Percentiles rank a stretch among this genome's conserved stretches.
Conservation (phyloP, 2,888 invertebrate species). For the Encarsia formosa region DNA sequence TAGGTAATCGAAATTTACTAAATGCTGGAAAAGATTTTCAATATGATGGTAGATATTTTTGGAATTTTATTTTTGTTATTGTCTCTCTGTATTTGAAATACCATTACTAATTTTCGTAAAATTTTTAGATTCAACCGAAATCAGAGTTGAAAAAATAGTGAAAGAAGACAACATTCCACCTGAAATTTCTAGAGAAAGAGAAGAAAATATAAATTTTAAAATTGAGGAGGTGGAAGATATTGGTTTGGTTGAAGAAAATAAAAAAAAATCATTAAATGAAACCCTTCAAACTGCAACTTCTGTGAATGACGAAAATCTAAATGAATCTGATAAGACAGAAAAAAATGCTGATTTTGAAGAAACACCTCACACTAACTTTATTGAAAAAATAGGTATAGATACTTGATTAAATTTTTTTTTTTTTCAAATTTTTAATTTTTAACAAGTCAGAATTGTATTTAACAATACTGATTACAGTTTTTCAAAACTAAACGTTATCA, state of each 20-base stretch:
- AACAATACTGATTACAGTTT: no score
- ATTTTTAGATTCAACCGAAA: constrained; percentile 24
- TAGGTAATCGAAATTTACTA: constrained; percentile 42
- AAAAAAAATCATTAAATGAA: not conserved
- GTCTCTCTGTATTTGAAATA: no score
- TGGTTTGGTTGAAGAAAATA: not conserved
- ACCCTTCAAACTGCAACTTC: constrained; percentile 13
- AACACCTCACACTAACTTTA: not conserved
- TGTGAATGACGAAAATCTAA: constrained; percentile 17
- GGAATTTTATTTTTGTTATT: constrained; percentile 4
- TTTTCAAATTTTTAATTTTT: constrained; percentile 1
- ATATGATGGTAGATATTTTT: constrained; percentile 32
- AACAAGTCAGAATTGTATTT: no score
- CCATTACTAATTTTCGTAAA: constrained; percentile 5
- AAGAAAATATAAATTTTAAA: not conserved
- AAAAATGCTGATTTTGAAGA: constrained; percentile 10
- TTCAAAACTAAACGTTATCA: no score
- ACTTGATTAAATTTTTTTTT: not conserved
- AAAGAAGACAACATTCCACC: constrained; percentile 1
- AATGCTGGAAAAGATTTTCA: constrained; percentile 36
- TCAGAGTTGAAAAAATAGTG: constrained; percentile 21
- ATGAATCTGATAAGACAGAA: constrained; percentile 10
- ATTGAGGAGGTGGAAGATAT: not conserved
- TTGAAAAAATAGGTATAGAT: constrained; percentile 21
- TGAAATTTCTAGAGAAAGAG: not conserved